Conservation (phyloP, 2,888 invertebrate species). For the Drosophila hawaiiensis region DNA sequence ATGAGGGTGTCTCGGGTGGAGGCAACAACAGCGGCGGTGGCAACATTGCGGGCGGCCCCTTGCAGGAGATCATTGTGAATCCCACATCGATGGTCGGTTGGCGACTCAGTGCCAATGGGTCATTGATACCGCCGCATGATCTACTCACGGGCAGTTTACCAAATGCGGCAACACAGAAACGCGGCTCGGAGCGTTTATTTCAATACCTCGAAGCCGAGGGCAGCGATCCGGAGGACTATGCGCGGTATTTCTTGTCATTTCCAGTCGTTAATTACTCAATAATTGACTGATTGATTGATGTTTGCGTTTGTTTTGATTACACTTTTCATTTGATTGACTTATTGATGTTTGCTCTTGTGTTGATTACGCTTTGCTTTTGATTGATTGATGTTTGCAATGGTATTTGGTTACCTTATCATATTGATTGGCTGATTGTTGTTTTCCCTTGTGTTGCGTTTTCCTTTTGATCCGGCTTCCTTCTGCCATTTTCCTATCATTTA, state of each 20-base stretch:
- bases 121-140: conserved; percentile 85
- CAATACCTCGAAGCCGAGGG: conserved; percentile 92
- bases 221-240: conserved; percentile 87
- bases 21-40: conserved; percentile 60
- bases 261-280: conserved; percentile 10
- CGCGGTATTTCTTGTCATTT: conserved; percentile 79
- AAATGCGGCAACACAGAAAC: conserved; percentile 85
- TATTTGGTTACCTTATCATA: neutral
- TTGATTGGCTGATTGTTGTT: neutral
- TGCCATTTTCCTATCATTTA: neutral
- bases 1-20: conserved; percentile 76
- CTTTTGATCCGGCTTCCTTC: neutral
- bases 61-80: conserved; percentile 85
- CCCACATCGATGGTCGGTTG: conserved; percentile 85
- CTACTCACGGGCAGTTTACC: conserved; percentile 83
- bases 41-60: conserved; percentile 82
- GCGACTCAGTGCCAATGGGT: conserved; percentile 85
- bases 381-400: neutral
- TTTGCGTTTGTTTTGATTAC: conserved; percentile 8
- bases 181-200: conserved; percentile 90
- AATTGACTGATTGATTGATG: conserved; percentile 15
- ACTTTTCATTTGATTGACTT: neutral
- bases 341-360: neutral
- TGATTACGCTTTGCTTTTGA: neutral
- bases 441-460: neutral